Base-by-base conservation (phyloP, 2,888 invertebrate species). In the Nomada flava region DNA sequence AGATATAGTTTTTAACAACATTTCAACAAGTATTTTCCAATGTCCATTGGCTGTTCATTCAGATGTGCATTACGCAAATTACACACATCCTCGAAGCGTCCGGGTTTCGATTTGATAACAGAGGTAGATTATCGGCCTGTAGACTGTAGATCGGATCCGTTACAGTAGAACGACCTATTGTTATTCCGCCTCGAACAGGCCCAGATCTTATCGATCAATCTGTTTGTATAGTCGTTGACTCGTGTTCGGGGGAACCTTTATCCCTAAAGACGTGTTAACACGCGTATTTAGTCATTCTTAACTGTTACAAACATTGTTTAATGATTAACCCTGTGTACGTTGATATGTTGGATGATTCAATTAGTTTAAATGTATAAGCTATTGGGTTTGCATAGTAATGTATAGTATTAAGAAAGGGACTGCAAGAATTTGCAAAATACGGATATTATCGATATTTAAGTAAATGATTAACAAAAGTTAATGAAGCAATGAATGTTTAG, bases 41-140 rank as follows among this genome's bases (percentile, higher is more conserved):
- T 44, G 44, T 11, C 44, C 13, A 10, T 44, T 36, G 2, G 53
- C 9, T 18, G 23, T 4, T n/a, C 36, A 4, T 44, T 53, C 23
- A 13, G 23, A 77, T 52, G 59, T n/a, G 63, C 73, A 73, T 73
- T 69, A 73, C 20, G 67, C 36, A 69, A 81, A 78, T 78, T 81
- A 69, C 63, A 60, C 47, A 62, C 26, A 76, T 42, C 44, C 26
- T 11, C 11, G 23, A 18, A 47, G 42, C 13, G 20, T 36, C 18
- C 7, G 20, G 2, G 44, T 20, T 67, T 36, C 47, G 57, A 72
- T 72, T 68, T n/a, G 60, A 78, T 70, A 60, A 70, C 36, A 42
- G 57, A 15, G 11, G 2, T 13, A 64, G 75, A 75, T 68, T 59
- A 36, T n/a, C 42, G 23, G 55, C 64, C 74, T 20, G 50, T 52